Evolutionary conservation across 1,140 invertebrate genomes (phyloP).

Genomic region (Coptotermes formosanus): DNA sequence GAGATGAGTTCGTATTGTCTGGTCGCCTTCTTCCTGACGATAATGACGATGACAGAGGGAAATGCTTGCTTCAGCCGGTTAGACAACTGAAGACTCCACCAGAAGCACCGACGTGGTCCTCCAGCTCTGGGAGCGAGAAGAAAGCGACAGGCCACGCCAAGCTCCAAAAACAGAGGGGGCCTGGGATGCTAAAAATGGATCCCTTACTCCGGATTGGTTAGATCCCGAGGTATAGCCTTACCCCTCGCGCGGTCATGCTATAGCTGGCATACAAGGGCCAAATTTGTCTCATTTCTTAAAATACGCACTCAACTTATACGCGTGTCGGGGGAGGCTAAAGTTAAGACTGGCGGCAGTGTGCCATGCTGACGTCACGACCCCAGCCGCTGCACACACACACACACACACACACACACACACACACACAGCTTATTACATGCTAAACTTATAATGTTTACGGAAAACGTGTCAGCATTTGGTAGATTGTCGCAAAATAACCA

Average conservation of each 20-base stretch:
- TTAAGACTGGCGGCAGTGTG: not conserved
- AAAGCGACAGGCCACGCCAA: slow-evolving; percentile 42
- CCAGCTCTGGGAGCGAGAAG: slow-evolving; percentile 5
- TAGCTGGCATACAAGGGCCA: slow-evolving; percentile 58
- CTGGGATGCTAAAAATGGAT: slow-evolving; percentile 60
- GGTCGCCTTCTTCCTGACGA: slow-evolving; percentile 43
- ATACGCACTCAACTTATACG: slow-evolving; percentile 48
- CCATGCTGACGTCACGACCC: not conserved
- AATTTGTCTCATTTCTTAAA: slow-evolving; percentile 81
- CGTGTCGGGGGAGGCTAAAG: not conserved
- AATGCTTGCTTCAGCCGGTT: not conserved
- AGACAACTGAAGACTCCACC: not conserved
- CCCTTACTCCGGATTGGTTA: slow-evolving; percentile 43
- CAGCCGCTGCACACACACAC: not conserved
- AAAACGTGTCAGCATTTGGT: too few species aligned
- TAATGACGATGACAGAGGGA: slow-evolving; percentile 46
- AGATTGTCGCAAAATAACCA: too few species aligned
- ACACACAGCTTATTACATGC: too few species aligned
- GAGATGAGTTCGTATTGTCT: not conserved
- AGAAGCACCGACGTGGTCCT: not conserved
- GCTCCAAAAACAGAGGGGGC: slow-evolving; percentile 40
- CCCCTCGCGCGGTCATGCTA: slow-evolving; percentile 39
- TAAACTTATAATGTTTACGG: too few species aligned
- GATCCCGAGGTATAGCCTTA: slow-evolving; percentile 37
- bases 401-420: not conserved